Evolutionary conservation across 2,888 invertebrate species (phyloP).

Genomic region (Exocentrus adspersus): DNA sequence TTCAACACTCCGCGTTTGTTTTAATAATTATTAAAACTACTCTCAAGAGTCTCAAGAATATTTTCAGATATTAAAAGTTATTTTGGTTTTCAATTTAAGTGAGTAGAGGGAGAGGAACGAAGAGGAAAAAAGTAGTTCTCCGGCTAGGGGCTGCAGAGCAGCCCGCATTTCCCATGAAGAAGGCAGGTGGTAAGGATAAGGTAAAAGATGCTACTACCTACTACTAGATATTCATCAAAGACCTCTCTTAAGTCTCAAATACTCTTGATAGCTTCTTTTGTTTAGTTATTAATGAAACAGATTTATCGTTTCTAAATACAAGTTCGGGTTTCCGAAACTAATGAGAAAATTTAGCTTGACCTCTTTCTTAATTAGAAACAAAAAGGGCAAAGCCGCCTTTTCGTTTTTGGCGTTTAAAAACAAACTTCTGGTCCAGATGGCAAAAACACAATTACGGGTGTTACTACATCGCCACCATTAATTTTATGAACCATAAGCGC

Average conservation of each 20-base stretch:
- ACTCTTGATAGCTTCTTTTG: constrained; percentile 30
- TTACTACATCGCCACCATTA: too few species aligned
- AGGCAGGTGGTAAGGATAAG: constrained; percentile 44
- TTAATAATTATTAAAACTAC: too few species aligned
- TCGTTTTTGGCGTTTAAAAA: too few species aligned
- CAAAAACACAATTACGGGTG: too few species aligned
- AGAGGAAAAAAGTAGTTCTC: not conserved
- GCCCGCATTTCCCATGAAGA: constrained; percentile 40
- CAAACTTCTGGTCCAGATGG: too few species aligned
- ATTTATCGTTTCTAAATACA: constrained; percentile 19
- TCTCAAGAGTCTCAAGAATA: too few species aligned
- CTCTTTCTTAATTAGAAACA: not conserved
- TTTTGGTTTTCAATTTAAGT: too few species aligned
- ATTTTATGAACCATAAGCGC: too few species aligned
- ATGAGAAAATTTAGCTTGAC: not conserved
- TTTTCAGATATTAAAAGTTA: too few species aligned
- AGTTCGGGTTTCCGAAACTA: not conserved
- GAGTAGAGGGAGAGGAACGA: too few species aligned
- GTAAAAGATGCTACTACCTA: constrained; percentile 33
- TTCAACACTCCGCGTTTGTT: too few species aligned
- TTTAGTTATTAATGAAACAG: constrained; percentile 23
- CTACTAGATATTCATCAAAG: constrained; percentile 35
- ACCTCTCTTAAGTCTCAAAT: constrained; percentile 27
- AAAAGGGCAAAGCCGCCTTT: not conserved
- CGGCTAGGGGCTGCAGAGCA: constrained; percentile 32